Evolutionary conservation across 2,888 invertebrate genomes (phyloP).

Genomic region (Furcula furcula): DNA sequence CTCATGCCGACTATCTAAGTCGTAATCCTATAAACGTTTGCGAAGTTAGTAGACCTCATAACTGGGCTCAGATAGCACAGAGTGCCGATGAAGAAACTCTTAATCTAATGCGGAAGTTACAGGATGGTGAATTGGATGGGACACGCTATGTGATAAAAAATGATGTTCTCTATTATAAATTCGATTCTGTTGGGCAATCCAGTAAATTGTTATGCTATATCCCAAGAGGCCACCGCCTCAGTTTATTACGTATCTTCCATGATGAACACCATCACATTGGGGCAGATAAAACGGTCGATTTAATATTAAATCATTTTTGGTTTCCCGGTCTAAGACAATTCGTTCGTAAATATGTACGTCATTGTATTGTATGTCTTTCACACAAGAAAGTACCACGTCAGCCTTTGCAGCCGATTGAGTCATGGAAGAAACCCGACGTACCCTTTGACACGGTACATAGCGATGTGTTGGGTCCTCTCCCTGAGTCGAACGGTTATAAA

Average conservation of each 20-base stretch:
- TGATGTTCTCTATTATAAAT: constrained; percentile 10
- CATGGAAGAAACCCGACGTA: constrained; percentile 3
- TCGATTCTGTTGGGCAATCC: constrained; percentile 16
- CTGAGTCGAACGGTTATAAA: constrained; percentile 3
- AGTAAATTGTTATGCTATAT: constrained; percentile 20
- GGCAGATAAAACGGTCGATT: constrained; percentile 13
- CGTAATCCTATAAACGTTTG: constrained; percentile 15
- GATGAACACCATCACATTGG: constrained; percentile 23
- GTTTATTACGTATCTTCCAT: constrained; percentile 27
- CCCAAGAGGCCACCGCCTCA: constrained; percentile 30
- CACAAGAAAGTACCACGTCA: constrained; percentile 11
- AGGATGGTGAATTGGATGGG: constrained; percentile 2
- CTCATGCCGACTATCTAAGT: constrained; percentile 25
- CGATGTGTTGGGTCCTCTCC: constrained; percentile 1
- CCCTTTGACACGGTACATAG: constrained; percentile 1
- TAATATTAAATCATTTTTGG: constrained; percentile 26
- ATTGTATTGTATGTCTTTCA: constrained; percentile 19
- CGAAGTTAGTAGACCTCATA: constrained; percentile 4
- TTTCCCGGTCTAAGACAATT: constrained; percentile 20
- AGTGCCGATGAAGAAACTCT: constrained; percentile 3
- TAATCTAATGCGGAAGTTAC: neutral
- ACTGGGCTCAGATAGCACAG: constrained; percentile 20
- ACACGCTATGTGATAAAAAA: constrained; percentile 3
- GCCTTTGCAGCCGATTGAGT: constrained; percentile 1
- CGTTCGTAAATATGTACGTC: constrained; percentile 17